Percentiles rank a stretch among this genome's conserved stretches.
These are phyloP conservation scores for Zaprionus nigranus DNA, from an alignment of 1,140 invertebrate genomes.

Conservation along the genomic window DNA sequence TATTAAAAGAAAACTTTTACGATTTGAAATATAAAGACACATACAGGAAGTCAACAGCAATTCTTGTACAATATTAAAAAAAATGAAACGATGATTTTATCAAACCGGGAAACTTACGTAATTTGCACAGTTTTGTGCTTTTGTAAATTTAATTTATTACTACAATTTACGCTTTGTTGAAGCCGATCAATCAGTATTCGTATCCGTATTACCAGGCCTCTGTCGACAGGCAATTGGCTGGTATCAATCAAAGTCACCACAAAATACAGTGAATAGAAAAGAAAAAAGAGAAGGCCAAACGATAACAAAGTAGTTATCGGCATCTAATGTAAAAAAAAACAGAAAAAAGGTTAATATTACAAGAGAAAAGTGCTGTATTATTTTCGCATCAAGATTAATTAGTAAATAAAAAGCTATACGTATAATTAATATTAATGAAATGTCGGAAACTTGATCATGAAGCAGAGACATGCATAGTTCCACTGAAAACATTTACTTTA, in stretches of 20 bases:
- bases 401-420: neutral
- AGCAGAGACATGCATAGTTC: too few relatives aligned
- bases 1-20: too few relatives aligned
- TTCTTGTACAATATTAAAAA: neutral
- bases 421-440: neutral
- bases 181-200: conserved; percentile 52
- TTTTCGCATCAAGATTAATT: neutral
- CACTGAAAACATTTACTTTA: too few relatives aligned
- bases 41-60: too few relatives aligned
- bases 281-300: neutral
- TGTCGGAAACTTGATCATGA: too few relatives aligned
- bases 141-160: neutral
- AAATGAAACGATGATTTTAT: neutral
- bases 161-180: neutral
- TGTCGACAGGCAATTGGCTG: conserved; percentile 16
- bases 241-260: conserved; percentile 65
- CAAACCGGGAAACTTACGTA: neutral
- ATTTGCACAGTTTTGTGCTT: neutral
- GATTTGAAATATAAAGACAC: too few relatives aligned
- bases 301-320: neutral
- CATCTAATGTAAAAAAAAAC: neutral
- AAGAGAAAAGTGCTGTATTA: neutral
- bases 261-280: conserved; percentile 23
- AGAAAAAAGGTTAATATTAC: neutral
- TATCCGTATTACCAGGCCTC: conserved; percentile 35